phyloP scores from a whole-genome alignment of 2,797 vertebrate species.

The Gambusia yucatana region DNA sequence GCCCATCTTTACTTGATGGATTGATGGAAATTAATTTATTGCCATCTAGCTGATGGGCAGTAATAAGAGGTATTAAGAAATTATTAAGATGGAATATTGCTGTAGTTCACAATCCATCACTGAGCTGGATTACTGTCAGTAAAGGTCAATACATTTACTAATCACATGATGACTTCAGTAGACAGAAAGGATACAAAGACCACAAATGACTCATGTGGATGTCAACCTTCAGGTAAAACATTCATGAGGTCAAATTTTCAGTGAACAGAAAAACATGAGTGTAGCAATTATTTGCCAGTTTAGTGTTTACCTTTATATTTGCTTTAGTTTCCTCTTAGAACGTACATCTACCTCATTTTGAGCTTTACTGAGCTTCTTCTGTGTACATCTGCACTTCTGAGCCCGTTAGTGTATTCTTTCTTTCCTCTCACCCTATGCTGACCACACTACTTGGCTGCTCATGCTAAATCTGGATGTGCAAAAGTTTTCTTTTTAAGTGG shows the following conservation, averaged over 20 bases:
- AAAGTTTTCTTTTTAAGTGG: background rate
- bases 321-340: background rate
- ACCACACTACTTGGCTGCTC: background rate
- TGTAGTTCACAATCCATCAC: conserved; percentile 52
- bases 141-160: conserved; percentile 58
- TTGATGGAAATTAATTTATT: conserved; percentile 44
- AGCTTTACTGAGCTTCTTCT: background rate
- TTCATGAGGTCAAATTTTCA: background rate
- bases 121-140: conserved; percentile 60
- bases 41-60: conserved; percentile 41
- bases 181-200: conserved; percentile 10
- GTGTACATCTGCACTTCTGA: background rate
- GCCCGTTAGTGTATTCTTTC: background rate
- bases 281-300: background rate
- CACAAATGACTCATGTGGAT: conserved; percentile 28
- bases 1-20: conserved; percentile 47
- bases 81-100: conserved; percentile 52
- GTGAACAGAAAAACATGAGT: conserved; percentile 1
- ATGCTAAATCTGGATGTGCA: background rate
- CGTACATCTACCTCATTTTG: background rate
- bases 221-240: conserved; percentile 11
- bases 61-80: conserved; percentile 38
- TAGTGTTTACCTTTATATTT: background rate
- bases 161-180: conserved; percentile 41
- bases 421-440: background rate